Conservation (phyloP, 2,888 invertebrate genomes). For the Drosophila neonasuta region DNA sequence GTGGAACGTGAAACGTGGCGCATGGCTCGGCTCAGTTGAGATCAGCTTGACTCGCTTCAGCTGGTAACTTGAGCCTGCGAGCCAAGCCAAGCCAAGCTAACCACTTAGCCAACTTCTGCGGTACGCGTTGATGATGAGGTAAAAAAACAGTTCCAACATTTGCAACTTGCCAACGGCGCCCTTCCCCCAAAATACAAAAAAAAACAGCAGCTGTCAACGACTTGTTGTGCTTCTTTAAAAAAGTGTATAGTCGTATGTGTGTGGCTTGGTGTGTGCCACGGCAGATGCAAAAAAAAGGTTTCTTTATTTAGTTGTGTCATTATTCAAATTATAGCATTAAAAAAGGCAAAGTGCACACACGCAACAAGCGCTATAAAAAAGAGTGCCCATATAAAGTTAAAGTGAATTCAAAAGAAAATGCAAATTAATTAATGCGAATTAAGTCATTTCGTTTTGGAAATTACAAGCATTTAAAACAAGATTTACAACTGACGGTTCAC, state of each 20-base stretch:
- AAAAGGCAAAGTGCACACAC: slow-evolving; percentile 19
- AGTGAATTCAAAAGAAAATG: background rate
- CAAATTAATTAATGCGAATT: slow-evolving; percentile 14
- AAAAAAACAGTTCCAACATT: slow-evolving; percentile 60
- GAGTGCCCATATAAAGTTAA: slow-evolving; percentile 2
- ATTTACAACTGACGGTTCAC: background rate
- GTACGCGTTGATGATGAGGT: slow-evolving; percentile 68
- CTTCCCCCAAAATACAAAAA: slow-evolving; percentile 20
- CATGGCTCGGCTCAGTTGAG: slow-evolving; percentile 14
- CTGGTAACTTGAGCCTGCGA: slow-evolving; percentile 59
- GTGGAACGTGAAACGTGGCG: slow-evolving; percentile 31
- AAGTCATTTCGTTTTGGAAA: slow-evolving; percentile 7
- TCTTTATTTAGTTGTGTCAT: slow-evolving; percentile 36
- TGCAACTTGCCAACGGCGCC: slow-evolving; percentile 16
- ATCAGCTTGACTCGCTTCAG: slow-evolving; percentile 28
- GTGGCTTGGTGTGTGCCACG: slow-evolving; percentile 23
- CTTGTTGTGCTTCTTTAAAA: slow-evolving; percentile 4
- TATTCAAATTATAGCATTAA: slow-evolving; percentile 41
- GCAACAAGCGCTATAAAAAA: slow-evolving; percentile 17
- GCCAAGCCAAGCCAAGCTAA: slow-evolving; percentile 8
- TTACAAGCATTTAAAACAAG: background rate
- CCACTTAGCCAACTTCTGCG: slow-evolving; percentile 49
- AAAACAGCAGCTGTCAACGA: slow-evolving; percentile 59
- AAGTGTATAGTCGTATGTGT: slow-evolving; percentile 12
- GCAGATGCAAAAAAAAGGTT: slow-evolving; percentile 49